Base-by-base conservation (phyloP, 2,797 vertebrate genomes). In the Argentina silus region DNA sequence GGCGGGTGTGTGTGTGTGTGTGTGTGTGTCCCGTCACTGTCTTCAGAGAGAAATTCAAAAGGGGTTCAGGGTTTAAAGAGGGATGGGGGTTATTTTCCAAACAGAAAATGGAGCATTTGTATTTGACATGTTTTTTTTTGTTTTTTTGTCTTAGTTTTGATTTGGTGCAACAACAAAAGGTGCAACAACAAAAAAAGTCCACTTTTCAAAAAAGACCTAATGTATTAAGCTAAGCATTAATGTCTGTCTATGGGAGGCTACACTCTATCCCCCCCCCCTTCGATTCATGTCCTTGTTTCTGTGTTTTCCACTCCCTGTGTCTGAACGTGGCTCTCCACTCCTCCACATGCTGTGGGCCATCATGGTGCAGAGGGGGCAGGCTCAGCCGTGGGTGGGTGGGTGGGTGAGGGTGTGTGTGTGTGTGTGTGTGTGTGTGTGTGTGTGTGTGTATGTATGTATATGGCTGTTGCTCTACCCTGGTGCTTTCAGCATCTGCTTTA, bases 41-140 rank as follows among this genome's bases (percentile, higher is more conserved):
- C 87, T 83, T 91, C 83, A 90, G 93, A 93, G 84, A 86, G 91
- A 93, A 81, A 67, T 45, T 77, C 73, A 66, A 36, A 69, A 27
- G 59, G 63, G 23, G 2, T 76, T 50, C 23, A 19, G 82, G 80
- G 75, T 43, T 67, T 53, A 44, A 17, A 72, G 44, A 1, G 81
- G 75, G 67, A 67, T 36, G 60, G 85, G 80, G 87, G 73, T 64
- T 78, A 60, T 73, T 84, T 80, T 15, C 44, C 76, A 70, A 47
- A 5, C 36, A 62, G 19, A 15, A 21, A 47, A 67, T 27, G 50
- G 69, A 66, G 70, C 71, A 74, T 77, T 82, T 88, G 71, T 90
- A 81, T 75, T 36, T 36, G 27, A 74, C 70, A 76, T 75, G 50
- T 81, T 87, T 83, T 85, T 85, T 57, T 79, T 82, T 89, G 82